Conservation (phyloP, 2,888 invertebrate species). For the Macaria liturata region DNA sequence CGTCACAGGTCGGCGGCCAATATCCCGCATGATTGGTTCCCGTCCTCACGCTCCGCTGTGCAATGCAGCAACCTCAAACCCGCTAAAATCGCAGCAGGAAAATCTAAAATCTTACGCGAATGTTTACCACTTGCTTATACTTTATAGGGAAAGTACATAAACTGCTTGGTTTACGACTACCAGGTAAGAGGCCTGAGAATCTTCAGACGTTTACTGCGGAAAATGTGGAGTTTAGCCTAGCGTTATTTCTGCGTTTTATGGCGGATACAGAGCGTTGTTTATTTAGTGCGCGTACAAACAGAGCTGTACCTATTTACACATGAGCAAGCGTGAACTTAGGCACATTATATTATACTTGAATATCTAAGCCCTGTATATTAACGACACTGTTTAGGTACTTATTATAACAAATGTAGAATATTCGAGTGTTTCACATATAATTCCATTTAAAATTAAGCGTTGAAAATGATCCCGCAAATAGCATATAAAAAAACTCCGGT, state of each 20-base stretch:
- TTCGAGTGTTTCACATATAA: too few species aligned
- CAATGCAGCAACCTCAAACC: constrained; percentile 15
- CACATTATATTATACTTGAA: too few species aligned
- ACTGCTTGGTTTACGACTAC: constrained; percentile 6
- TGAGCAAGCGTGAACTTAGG: too few species aligned
- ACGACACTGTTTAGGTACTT: too few species aligned
- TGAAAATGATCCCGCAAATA: constrained; percentile 4
- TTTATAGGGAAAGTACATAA: constrained; percentile 16
- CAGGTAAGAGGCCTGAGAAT: constrained; percentile 13
- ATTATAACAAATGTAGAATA: too few species aligned
- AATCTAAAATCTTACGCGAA: constrained; percentile 14
- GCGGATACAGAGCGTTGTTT: constrained; percentile 7
- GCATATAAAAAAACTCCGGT: constrained; percentile 25
- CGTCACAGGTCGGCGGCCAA: constrained; percentile 55
- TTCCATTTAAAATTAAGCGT: too few species aligned
- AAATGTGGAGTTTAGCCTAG: constrained; percentile 16
- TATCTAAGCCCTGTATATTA: too few species aligned
- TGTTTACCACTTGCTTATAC: constrained; percentile 12
- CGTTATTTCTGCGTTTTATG: constrained; percentile 17
- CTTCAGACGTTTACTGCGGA: constrained; percentile 17
- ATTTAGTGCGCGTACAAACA: constrained; percentile 2
- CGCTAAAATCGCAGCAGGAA: constrained; percentile 27
- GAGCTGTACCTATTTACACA: too few species aligned
- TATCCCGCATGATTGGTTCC: constrained; percentile 59
- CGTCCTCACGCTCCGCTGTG: constrained; percentile 23